A percentile compares a stretch with the other conserved stretches of the same genome.
phyloP scores from a whole-genome alignment of 2,113 vertebrate genomes.

The Phalacrocorax brasilianus region DNA sequence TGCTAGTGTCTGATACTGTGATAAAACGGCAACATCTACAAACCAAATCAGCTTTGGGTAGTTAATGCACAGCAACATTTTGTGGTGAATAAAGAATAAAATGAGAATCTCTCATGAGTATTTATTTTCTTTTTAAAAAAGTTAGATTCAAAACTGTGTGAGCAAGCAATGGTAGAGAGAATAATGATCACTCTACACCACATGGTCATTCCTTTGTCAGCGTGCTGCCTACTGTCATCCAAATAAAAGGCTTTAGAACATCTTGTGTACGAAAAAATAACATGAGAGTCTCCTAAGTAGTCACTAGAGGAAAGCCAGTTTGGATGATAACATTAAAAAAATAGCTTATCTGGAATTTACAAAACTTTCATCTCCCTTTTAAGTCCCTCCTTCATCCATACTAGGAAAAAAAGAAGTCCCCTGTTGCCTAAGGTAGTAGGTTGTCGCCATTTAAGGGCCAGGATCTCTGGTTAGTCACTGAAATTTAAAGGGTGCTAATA shows the following conservation, averaged over 20 bases:
- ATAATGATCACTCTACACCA: neutral
- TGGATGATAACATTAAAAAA: neutral
- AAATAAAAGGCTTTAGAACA: constrained; percentile 2
- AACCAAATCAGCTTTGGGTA: neutral
- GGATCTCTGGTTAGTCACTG: neutral
- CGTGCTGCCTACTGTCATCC: neutral
- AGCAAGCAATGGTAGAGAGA: neutral
- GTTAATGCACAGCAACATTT: neutral
- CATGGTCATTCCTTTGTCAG: neutral
- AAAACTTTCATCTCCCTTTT: neutral
- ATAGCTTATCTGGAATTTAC: neutral
- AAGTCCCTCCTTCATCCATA: neutral
- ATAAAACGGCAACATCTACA: neutral
- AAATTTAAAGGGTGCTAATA: neutral
- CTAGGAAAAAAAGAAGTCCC: neutral
- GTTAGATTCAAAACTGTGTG: neutral
- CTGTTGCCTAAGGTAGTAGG: neutral
- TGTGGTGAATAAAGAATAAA: neutral
- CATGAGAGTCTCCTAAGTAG: neutral
- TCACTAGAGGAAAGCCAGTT: neutral
- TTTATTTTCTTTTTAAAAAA: neutral
- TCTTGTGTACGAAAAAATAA: neutral
- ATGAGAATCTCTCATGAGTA: neutral
- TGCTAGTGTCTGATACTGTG: neutral
- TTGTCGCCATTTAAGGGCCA: neutral